A percentile compares a stretch with the other conserved stretches of the same genome.
Conservation (phyloP, 2,888 invertebrate genomes). For the Lepidocyrtinus sp. region DNA sequence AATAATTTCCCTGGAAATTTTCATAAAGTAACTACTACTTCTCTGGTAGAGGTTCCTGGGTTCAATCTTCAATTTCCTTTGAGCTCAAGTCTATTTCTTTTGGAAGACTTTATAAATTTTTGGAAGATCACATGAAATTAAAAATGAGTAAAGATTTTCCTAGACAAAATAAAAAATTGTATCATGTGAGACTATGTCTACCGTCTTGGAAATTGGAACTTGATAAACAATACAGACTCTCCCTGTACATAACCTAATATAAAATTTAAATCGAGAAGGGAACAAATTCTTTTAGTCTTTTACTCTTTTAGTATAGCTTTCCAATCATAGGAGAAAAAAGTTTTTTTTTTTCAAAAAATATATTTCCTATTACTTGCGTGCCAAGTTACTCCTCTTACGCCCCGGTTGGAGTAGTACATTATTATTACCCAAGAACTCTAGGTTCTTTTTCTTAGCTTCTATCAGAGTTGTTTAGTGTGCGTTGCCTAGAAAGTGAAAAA, state of each 20-base stretch:
- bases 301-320: not conserved
- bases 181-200: too few relatives aligned
- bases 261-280: not conserved
- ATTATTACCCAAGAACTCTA: conserved; percentile 39
- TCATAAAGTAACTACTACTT: too few relatives aligned
- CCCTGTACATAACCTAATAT: not conserved
- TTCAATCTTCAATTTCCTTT: too few relatives aligned
- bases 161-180: not conserved
- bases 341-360: conserved; percentile 9
- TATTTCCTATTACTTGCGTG: conserved; percentile 25
- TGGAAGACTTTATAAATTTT: too few relatives aligned
- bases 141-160: not conserved
- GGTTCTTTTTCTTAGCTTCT: conserved; percentile 16
- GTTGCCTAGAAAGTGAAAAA: too few relatives aligned
- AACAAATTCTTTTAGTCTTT: not conserved
- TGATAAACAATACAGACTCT: not conserved
- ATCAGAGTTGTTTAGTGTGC: too few relatives aligned
- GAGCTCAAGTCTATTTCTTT: too few relatives aligned
- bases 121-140: too few relatives aligned
- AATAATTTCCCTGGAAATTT: too few relatives aligned
- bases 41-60: too few relatives aligned
- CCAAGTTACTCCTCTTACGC: conserved; percentile 35
- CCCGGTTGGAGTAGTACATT: conserved; percentile 46
- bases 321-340: not conserved
- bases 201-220: not conserved